Base-by-base conservation (phyloP, 2,888 invertebrate species). In the Apotomis capreana region DNA sequence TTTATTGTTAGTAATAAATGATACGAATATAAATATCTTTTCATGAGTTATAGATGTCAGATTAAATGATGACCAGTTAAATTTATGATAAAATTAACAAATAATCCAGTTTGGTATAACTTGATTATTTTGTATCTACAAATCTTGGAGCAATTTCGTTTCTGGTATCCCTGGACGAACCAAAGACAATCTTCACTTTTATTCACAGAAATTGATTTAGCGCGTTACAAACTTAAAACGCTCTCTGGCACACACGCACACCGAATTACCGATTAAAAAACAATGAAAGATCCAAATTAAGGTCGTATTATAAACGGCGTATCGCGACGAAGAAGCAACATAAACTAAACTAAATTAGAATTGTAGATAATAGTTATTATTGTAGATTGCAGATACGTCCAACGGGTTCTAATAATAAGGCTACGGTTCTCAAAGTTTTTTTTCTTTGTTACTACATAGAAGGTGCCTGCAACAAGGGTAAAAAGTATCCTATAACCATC, bases 261-360 rank as follows among this genome's bases (percentile, higher is more conserved):
- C 40, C 5, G 26, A 26, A 26, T 36, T 26, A 36, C 26, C 26
- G 26, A 26, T 26, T 26, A 36, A 57, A 36, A 36, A 4, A 9
- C 51, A 26, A 9, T 49, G 5, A 44, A 44, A 9, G 44, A 44
- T 46, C 40, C 4, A 46, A 15, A 44, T 26, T 46, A 57, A 65
- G 44, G 55, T 55, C 55, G 55, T 3, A 15, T 26, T 57, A n/a
- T 8, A 8, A 63, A 62, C 67, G 57, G 44, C 71, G n/a, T 68
- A 8, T 5, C 67, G 55, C 44, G 37, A 3, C 57, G 12, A 52
- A 44, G n/a, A 13, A 57, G 10, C n/a, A 8, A 44, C 36, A 71
- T 51, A 52, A 44, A 71, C 71, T 63, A 63, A 69, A 61, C 26
- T 52, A 59, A 59, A 64, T 9, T 52, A 55, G 26, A 62, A 69